phyloP scores from a whole-genome alignment of 2,113 vertebrate species.

The Morone chrysops region DNA sequence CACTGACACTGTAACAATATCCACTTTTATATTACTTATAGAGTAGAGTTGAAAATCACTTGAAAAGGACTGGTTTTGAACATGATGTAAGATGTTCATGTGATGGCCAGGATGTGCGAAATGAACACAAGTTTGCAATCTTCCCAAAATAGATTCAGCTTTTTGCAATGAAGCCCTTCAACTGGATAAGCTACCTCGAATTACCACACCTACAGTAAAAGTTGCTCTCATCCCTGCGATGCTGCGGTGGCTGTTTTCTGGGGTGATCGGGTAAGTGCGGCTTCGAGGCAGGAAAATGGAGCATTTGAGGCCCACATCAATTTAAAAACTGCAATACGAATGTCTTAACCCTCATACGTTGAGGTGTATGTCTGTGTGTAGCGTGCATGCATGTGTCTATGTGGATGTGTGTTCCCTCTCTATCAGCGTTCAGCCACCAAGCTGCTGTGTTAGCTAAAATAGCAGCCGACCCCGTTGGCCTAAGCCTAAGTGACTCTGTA shows the following conservation, averaged over 20 bases:
- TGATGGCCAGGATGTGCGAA: background rate
- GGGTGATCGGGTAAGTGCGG: slow-evolving; percentile 29
- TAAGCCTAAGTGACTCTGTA: slow-evolving; percentile 69
- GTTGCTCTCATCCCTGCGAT: slow-evolving; percentile 49
- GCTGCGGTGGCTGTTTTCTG: slow-evolving; percentile 54
- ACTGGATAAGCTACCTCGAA: slow-evolving; percentile 10
- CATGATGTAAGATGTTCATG: too few relatives aligned
- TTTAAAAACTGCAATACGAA: slow-evolving; percentile 58
- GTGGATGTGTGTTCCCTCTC: slow-evolving; percentile 19
- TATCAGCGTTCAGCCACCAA: slow-evolving; percentile 41
- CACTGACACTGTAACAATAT: background rate
- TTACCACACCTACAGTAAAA: slow-evolving; percentile 24
- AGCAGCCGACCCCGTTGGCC: slow-evolving; percentile 58
- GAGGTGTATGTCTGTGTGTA: background rate
- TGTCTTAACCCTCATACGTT: slow-evolving; percentile 43
- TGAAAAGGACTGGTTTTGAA: background rate
- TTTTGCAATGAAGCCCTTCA: slow-evolving; percentile 6
- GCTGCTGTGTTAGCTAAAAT: slow-evolving; percentile 71
- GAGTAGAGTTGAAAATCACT: background rate
- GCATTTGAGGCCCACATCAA: slow-evolving; percentile 42
- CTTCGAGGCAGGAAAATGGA: slow-evolving; percentile 25
- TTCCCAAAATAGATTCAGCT: background rate
- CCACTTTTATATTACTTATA: background rate
- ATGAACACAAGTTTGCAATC: slow-evolving; percentile 8
- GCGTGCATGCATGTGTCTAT: background rate